Base-by-base conservation (phyloP, 2,113 vertebrate species). In the Hymenochirus boettgeri region DNA sequence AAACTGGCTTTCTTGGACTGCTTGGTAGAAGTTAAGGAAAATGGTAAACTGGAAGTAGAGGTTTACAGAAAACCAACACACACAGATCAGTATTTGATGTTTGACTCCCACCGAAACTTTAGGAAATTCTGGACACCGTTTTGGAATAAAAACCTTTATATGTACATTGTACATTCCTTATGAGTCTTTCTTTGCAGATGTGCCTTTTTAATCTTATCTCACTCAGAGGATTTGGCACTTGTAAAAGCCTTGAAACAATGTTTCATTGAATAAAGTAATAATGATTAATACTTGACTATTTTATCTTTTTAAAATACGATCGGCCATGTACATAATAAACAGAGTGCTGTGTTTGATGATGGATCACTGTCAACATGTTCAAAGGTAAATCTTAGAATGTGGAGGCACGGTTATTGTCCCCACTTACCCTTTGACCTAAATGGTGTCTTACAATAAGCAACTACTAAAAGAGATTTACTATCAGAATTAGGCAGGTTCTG, bases 341-440 rank as follows among this genome's bases (percentile, higher is more conserved):
- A 55, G 23, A 55, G 19, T 13, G 5, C 26, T 7, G 11, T 7
- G 27, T 26, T 27, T 53, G 12, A 25, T 53, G 52, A 55, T 29
- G n/a, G 15, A 55, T 55, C 22, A 55, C 26, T 55, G 26, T 31
- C 27, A 26, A n/a, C 18, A 11, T n/a, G n/a, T 17, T 3, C 52
- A 17, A 31, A n/a, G 9, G 7, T 23, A 55, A 31, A n/a, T 8
- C 6, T 19, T 22, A 21, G n/a, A 57, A 33, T 21, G 19, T 48
- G 18, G 18, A 29, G 31, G 18, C 27, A 57, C 18, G 25, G 3
- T 19, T 29, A 19, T n/a, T 57, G 31, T 21, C 54, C 27, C n/a
- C 26, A 31, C 27, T 55, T 55, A 55, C 10, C 53, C 54, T 57
- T 57, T 57, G 8, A 37, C 54, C 31, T 54, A 54, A n/a, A 8